These are phyloP conservation scores for Pardalotus punctatus DNA, from an alignment of 2,113 vertebrate species.

Conservation along the genomic window DNA sequence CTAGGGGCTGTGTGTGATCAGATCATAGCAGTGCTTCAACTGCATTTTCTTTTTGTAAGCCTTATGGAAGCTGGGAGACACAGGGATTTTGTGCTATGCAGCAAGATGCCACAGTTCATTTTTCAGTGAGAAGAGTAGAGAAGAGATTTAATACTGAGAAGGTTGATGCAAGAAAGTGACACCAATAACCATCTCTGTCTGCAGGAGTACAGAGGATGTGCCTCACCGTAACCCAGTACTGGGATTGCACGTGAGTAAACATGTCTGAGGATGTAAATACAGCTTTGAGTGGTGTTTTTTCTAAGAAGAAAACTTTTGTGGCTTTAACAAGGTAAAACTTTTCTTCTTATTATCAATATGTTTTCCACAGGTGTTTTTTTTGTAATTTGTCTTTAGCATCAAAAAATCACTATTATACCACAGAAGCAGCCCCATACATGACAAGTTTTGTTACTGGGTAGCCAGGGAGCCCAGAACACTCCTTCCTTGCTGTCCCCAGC, in stretches of 20 bases:
- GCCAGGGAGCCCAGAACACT: neutral
- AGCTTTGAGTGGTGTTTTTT: neutral
- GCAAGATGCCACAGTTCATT: neutral
- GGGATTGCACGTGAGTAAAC: neutral
- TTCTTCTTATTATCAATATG: neutral
- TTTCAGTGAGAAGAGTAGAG: neutral
- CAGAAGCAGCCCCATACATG: neutral
- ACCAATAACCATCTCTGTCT: neutral
- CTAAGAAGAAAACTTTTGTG: neutral
- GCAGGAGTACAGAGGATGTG: neutral
- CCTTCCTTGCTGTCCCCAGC: neutral
- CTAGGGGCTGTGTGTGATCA: neutral
- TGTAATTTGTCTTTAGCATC: neutral
- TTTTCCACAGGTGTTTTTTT: neutral
- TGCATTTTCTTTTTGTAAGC: neutral
- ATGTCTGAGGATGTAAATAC: neutral
- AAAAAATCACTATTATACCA: neutral
- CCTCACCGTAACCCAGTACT: neutral
- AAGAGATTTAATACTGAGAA: neutral
- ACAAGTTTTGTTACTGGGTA: neutral
- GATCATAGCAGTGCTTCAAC: neutral
- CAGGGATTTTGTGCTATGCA: neutral
- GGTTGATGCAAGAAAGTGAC: neutral
- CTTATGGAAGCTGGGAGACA: neutral
- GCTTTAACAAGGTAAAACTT: neutral